Percentiles rank a stretch among this genome's conserved stretches.
These are phyloP conservation scores for Bergia sp. DNA, from an alignment of 92 coral and sea anemone species.

Conservation along the genomic window DNA sequence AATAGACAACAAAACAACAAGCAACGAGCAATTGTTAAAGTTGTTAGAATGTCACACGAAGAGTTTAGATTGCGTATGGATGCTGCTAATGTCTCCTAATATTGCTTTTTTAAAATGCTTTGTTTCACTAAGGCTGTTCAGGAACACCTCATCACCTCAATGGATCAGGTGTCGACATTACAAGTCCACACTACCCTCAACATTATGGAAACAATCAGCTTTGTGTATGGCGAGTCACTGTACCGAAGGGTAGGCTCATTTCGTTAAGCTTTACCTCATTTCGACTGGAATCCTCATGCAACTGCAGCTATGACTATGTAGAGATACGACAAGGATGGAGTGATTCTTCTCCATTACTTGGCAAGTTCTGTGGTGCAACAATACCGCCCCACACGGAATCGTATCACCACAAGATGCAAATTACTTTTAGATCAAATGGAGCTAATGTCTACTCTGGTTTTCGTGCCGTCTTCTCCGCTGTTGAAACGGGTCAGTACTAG, in stretches of 20 bases:
- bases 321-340: constrained; percentile 81
- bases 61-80: too few relatives aligned
- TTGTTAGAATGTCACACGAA: too few relatives aligned
- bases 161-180: constrained; percentile 74
- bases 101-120: not conserved
- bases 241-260: constrained; percentile 63
- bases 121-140: not conserved
- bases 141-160: constrained; percentile 2
- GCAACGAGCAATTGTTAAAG: too few relatives aligned
- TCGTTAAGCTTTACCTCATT: constrained; percentile 82
- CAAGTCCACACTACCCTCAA: constrained; percentile 77
- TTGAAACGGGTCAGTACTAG: not conserved
- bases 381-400: constrained; percentile 56
- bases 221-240: constrained; percentile 83
- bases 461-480: not conserved
- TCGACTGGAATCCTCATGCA: constrained; percentile 53
- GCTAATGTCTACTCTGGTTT: not conserved
- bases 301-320: constrained; percentile 76
- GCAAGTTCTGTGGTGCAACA: constrained; percentile 77
- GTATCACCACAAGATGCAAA: not conserved
- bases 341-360: constrained; percentile 66
- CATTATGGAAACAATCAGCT: constrained; percentile 61
- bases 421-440: not conserved
- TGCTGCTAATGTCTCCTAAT: too few relatives aligned
- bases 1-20: too few relatives aligned